Evolutionary conservation across 2,797 vertebrate species (phyloP).

Genomic region (Sitta carolinensis): DNA sequence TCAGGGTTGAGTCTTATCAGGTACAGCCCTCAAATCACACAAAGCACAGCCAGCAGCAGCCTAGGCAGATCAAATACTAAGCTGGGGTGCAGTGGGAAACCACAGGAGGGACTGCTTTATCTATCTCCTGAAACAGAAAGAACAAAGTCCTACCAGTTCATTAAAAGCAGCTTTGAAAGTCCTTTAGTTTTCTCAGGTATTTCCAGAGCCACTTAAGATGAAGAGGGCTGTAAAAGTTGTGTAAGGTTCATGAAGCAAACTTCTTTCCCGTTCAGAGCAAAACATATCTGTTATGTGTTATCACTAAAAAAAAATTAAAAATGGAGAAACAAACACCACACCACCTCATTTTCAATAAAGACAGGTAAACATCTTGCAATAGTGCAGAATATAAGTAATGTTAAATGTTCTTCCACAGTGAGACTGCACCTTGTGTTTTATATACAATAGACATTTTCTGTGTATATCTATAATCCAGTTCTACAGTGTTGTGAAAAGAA

Average conservation of each 20-base stretch:
- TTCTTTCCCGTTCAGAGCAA: not conserved
- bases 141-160: not conserved
- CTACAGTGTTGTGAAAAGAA: not conserved
- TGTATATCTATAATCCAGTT: not conserved
- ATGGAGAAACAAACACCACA: not conserved
- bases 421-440: not conserved
- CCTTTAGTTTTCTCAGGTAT: not conserved
- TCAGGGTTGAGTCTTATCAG: not conserved
- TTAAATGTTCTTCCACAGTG: not conserved
- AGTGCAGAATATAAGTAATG: not conserved
- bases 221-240: not conserved
- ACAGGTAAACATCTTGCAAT: not conserved
- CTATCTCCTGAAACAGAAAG: not conserved
- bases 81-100: not conserved
- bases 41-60: not conserved
- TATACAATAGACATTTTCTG: not conserved
- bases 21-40: not conserved
- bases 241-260: not conserved
- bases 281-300: not conserved
- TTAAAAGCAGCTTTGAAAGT: not conserved
- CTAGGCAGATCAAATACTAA: not conserved
- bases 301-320: not conserved
- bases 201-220: not conserved
- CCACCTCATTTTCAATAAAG: not conserved
- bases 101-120: not conserved